phyloP scores from a whole-genome alignment of 2,797 vertebrate species.

The Eulemur rubriventer region DNA sequence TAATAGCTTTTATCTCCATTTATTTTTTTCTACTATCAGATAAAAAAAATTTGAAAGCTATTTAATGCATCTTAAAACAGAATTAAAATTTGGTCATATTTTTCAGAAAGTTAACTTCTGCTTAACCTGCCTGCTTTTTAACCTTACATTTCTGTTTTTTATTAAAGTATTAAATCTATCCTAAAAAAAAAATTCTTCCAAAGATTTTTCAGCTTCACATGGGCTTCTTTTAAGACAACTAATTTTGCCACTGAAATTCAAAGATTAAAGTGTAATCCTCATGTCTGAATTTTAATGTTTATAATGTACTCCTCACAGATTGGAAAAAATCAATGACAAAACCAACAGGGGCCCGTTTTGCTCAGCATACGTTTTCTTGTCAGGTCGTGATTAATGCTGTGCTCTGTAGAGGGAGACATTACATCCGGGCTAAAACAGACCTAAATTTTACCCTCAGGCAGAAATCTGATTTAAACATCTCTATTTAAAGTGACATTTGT shows the following conservation, averaged over 20 bases:
- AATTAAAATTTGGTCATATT: conserved; percentile 37
- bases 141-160: conserved; percentile 42
- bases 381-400: conserved; percentile 89
- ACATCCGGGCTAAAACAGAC: conserved; percentile 88
- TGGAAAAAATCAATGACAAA: conserved; percentile 81
- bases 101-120: conserved; percentile 37
- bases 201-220: conserved; percentile 82
- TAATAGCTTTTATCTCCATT: neutral
- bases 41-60: neutral
- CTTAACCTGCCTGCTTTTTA: conserved; percentile 3
- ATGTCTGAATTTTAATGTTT: conserved; percentile 82
- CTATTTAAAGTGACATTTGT: conserved; percentile 91
- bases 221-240: conserved; percentile 79
- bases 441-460: conserved; percentile 91
- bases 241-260: conserved; percentile 72
- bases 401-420: conserved; percentile 89
- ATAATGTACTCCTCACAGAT: conserved; percentile 82
- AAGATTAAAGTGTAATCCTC: conserved; percentile 77
- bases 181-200: conserved; percentile 79
- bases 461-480: conserved; percentile 92
- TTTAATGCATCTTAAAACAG: conserved; percentile 40
- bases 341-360: conserved; percentile 82
- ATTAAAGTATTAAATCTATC: conserved; percentile 35
- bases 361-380: conserved; percentile 83
- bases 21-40: neutral